Evolutionary conservation across 2,113 vertebrate genomes (phyloP).

Genomic region (Sceloporus undulatus): DNA sequence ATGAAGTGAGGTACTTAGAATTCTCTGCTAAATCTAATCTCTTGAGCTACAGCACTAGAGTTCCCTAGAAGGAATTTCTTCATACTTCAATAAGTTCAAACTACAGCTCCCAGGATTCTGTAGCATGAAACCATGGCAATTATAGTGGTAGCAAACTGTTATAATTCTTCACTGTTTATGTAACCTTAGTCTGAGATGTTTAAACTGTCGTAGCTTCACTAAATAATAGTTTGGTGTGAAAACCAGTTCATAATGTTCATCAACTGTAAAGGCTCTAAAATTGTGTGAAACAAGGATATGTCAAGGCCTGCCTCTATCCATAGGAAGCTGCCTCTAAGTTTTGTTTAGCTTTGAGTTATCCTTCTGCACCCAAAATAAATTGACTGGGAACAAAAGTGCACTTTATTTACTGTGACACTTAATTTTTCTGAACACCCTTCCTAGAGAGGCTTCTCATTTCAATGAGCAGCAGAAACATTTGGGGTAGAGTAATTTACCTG

Average conservation of each 20-base stretch:
- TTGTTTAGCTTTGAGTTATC: neutral
- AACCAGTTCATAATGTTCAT: neutral
- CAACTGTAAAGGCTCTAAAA: neutral
- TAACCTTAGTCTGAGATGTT: neutral
- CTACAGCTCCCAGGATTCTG: too few relatives aligned
- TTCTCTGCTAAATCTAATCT: too few relatives aligned
- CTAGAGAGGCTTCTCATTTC: neutral
- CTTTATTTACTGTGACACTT: neutral
- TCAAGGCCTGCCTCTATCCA: neutral
- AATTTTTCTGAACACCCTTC: neutral
- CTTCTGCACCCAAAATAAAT: neutral
- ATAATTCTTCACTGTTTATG: too few relatives aligned
- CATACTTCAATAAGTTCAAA: too few relatives aligned
- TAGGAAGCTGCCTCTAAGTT: neutral
- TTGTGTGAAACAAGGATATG: neutral
- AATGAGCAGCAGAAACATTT: neutral
- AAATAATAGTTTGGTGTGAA: neutral
- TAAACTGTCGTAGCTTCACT: neutral
- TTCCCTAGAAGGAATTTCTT: too few relatives aligned
- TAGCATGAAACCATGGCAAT: too few relatives aligned
- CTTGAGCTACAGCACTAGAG: too few relatives aligned
- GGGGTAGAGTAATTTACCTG: neutral
- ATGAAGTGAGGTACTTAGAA: too few relatives aligned
- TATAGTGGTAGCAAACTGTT: too few relatives aligned
- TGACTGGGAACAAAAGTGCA: neutral